A percentile compares a stretch with the other conserved stretches of the same genome.
phyloP scores from a whole-genome alignment of 2,888 invertebrate species.

The Synanthedon vespiformis region DNA sequence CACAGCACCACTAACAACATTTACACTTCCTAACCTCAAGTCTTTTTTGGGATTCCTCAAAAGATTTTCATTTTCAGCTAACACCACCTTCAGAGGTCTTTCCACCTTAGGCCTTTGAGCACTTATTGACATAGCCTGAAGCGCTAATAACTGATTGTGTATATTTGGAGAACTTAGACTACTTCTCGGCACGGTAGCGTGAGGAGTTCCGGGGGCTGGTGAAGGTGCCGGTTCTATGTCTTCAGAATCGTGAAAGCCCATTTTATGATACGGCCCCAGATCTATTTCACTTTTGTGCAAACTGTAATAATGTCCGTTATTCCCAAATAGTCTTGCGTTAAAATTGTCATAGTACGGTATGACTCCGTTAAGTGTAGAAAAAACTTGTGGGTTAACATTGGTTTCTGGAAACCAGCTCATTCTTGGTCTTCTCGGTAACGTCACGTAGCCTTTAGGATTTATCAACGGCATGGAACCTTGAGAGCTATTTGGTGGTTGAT shows the following conservation, averaged over 20 bases:
- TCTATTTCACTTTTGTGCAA: constrained; percentile 78
- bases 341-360: constrained; percentile 81
- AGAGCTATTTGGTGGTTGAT: constrained; percentile 75
- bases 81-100: constrained; percentile 40
- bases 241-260: constrained; percentile 56
- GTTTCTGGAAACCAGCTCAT: constrained; percentile 75
- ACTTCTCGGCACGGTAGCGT: constrained; percentile 55
- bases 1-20: constrained; percentile 40
- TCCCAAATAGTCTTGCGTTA: constrained; percentile 85
- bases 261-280: constrained; percentile 66
- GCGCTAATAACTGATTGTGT: constrained; percentile 56
- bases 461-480: constrained; percentile 68
- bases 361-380: constrained; percentile 56
- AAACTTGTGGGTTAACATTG: constrained; percentile 50
- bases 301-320: constrained; percentile 81
- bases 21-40: constrained; percentile 38
- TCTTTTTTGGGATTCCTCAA: constrained; percentile 33
- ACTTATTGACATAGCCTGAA: constrained; percentile 47
- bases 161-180: constrained; percentile 66
- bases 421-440: constrained; percentile 84
- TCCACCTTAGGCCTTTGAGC: constrained; percentile 36
- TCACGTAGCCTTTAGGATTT: constrained; percentile 82
- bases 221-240: constrained; percentile 60
- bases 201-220: constrained; percentile 65
- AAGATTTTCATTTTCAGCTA: constrained; percentile 46